Conservation (phyloP, 2,888 invertebrate species). For the Agrotis exclamationis region DNA sequence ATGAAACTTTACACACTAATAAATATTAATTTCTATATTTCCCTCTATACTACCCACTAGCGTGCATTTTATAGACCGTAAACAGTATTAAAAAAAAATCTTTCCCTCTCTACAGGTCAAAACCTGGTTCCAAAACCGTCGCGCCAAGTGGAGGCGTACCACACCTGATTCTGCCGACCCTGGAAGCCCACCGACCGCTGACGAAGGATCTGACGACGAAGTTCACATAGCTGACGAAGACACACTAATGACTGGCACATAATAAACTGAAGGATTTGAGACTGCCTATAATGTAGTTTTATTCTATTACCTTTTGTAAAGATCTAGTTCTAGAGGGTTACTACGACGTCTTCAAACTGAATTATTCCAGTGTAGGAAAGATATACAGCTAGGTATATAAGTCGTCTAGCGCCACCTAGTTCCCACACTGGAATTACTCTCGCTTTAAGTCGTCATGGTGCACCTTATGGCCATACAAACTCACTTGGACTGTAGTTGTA, state of each 20-base stretch:
- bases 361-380: too few relatives aligned
- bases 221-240: slow-evolving; percentile 78
- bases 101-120: slow-evolving; percentile 90
- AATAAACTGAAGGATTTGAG: slow-evolving; percentile 35
- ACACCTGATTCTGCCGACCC: slow-evolving; percentile 86
- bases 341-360: too few relatives aligned
- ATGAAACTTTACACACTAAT: neutral
- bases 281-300: slow-evolving; percentile 24
- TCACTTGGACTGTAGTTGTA: too few relatives aligned
- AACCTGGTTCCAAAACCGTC: slow-evolving; percentile 95
- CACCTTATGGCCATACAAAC: too few relatives aligned
- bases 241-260: slow-evolving; percentile 12
- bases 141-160: slow-evolving; percentile 94
- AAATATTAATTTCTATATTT: too few relatives aligned
- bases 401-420: too few relatives aligned
- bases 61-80: too few relatives aligned
- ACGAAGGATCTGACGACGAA: slow-evolving; percentile 84
- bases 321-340: too few relatives aligned
- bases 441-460: too few relatives aligned
- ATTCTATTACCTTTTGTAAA: neutral
- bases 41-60: too few relatives aligned
- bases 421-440: too few relatives aligned
- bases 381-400: too few relatives aligned
- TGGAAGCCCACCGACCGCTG: slow-evolving; percentile 83
- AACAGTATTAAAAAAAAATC: neutral